Evolutionary conservation across 2,797 vertebrate species (phyloP), one percentile per base, ranked within the genome.

Genomic region (Ctenopoma multispine): DNA sequence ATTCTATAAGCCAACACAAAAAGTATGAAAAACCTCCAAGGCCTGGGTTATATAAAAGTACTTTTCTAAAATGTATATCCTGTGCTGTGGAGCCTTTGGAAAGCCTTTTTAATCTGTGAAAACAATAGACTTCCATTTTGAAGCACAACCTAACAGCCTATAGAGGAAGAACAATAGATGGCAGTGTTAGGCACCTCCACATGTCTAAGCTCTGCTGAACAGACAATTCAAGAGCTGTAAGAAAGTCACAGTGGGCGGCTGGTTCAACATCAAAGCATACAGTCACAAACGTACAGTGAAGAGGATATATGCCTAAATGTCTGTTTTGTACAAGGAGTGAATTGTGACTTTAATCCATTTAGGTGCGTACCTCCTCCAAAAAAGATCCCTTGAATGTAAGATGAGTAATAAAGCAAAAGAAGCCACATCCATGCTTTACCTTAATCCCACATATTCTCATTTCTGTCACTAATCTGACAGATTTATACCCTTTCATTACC

Each of bases 261-360:
- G 88, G 85, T 88, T 65, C 69, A 83, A 88, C 89, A 91, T 91
- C 90, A 93, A 93, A 91, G 88, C 77, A 20, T 56, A 56, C 75
- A 71, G 55, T 79, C 76, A 87, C 87, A 88, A 71, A 81, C 77
- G 88, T 62, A 87, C 86, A 87, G 69, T 69, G 83, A 80, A 61
- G 78, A 87, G 88, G 82, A 87, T 87, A 66, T 80, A 70, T 78
- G 90, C 86, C 81, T 87, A 84, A 90, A 89, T 79, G 87, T 85
- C 77, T 67, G 83, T 75, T 90, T 90, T 89, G 84, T 91, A 69
- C 27, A 11, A 61, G 63, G 59, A 81, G 64, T 74, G 81, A 90
- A 90, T 91, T 85, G 89, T 89, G 79, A 86, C 79, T 89, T 91
- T 92, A 92, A 92, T 92, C 90, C 89, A 89, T 83, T 93, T 92